These are phyloP conservation scores for Thelaira solivaga DNA, from an alignment of 2,888 invertebrate species.

Conservation along the genomic window DNA sequence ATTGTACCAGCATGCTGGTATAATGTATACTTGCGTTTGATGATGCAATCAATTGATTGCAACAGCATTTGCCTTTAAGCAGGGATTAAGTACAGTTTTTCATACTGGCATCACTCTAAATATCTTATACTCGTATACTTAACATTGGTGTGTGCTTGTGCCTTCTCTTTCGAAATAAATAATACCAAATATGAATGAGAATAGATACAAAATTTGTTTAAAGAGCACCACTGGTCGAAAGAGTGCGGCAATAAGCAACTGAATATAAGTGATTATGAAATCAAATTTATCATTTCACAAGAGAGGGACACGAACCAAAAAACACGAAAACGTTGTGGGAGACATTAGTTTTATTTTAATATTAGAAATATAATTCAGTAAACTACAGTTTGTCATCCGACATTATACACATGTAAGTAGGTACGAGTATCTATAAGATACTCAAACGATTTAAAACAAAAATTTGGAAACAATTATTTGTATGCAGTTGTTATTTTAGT, in stretches of 20 bases:
- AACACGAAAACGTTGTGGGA: neutral
- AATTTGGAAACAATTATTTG: neutral
- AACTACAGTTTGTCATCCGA: neutral
- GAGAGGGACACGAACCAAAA: neutral
- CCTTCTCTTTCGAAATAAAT: no score
- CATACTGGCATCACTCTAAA: no score
- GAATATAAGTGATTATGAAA: slow-evolving; percentile 23
- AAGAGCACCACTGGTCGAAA: neutral
- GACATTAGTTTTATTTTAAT: neutral
- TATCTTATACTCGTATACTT: no score
- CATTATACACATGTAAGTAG: no score
- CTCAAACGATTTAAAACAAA: neutral
- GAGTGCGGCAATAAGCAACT: neutral
- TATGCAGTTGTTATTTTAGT: neutral
- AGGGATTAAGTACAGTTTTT: no score
- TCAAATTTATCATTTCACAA: neutral
- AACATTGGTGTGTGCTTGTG: no score
- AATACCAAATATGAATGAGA: slow-evolving; percentile 7
- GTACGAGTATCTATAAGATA: neutral
- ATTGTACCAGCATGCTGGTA: no score
- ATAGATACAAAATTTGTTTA: neutral
- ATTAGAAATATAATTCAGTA: neutral
- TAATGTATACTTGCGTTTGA: no score
- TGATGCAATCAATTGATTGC: no score
- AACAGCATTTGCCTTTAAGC: no score